Evolutionary conservation across 2,797 vertebrate species (phyloP), one percentile per base, ranked within the genome.

Genomic region (Myiotriccus ornatus): DNA sequence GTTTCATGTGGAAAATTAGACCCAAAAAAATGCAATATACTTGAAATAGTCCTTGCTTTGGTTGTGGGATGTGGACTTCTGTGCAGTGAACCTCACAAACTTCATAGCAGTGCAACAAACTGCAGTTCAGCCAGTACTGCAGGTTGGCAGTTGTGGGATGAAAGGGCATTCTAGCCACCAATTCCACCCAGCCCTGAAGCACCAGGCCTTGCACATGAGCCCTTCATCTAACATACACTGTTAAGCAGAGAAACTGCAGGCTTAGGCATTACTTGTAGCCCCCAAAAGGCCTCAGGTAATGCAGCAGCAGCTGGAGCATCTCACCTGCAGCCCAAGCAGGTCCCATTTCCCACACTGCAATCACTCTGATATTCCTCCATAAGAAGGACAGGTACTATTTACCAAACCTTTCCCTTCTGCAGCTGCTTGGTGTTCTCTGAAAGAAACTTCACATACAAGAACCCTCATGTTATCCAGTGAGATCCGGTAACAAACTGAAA

Each of bases 1-100:
- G 28, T n/a, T 91, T 81, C 53, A 59, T 8, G 22, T 78, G 62
- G 65, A 75, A 92, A 92, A 46, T 60, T 28, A 75, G 30, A 47
- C 27, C 27, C 24, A 15, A 41, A 43, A 65, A 87, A 39, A 14
- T 14, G 64, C 35, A 46, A 24, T 34, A 22, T 22, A 34, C 19
- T 68, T 76, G 30, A 60, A 92, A 69, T 4, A 52, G 37, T 44
- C 32, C 35, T 35, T 2, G 1, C 24, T 84, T 86, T 78, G 37
- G 27, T 78, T 7, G 2, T 8, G 30, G 44, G 41, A 75, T 71
- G n/a, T 81, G 28, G 82, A 63, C 18, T 84, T 73, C 0, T 5
- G 19, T 41, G 57, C 39, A 62, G 3, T 8, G 60, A 76, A 60
- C 21, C 56, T 83, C 15, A 52, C 20, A 34, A 64, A 74, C 55